Conservation (phyloP, 2,888 invertebrate species). For the Thysanoteuthis rhombus region DNA sequence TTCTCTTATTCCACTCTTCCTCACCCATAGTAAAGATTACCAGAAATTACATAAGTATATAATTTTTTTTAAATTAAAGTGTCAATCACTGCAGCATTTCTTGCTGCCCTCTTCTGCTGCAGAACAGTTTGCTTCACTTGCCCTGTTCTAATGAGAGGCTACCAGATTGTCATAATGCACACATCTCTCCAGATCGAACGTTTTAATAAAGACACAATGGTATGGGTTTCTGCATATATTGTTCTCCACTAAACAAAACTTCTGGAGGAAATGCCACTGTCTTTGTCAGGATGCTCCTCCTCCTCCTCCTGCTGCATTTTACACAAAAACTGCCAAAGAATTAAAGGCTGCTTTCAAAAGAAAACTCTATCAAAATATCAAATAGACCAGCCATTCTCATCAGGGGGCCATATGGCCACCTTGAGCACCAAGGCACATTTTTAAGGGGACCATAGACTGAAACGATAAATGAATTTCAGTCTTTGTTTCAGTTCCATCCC, state of each 20-base stretch:
- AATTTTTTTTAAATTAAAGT: neutral
- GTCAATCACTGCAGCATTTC: neutral
- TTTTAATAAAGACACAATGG: neutral
- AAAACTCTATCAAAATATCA: neutral
- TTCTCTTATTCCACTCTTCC: neutral
- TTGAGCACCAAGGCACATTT: too few species aligned
- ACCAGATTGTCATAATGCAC: neutral
- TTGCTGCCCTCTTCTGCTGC: neutral
- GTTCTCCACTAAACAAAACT: neutral
- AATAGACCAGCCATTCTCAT: too few species aligned
- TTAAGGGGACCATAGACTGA: too few species aligned
- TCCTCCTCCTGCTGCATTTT: neutral
- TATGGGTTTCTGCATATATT: neutral
- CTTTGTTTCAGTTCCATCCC: too few species aligned
- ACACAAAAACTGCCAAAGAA: neutral
- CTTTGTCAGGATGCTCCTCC: neutral
- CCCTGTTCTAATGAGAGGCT: neutral
- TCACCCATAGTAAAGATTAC: neutral
- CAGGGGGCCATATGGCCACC: too few species aligned
- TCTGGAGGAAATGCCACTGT: neutral
- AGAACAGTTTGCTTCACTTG: neutral
- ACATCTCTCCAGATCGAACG: neutral
- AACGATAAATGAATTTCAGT: too few species aligned
- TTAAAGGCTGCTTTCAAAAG: slow-evolving; percentile 12
- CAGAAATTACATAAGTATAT: neutral